Base-by-base conservation (phyloP, 2,113 vertebrate genomes). In the Ochotona curzoniae region DNA sequence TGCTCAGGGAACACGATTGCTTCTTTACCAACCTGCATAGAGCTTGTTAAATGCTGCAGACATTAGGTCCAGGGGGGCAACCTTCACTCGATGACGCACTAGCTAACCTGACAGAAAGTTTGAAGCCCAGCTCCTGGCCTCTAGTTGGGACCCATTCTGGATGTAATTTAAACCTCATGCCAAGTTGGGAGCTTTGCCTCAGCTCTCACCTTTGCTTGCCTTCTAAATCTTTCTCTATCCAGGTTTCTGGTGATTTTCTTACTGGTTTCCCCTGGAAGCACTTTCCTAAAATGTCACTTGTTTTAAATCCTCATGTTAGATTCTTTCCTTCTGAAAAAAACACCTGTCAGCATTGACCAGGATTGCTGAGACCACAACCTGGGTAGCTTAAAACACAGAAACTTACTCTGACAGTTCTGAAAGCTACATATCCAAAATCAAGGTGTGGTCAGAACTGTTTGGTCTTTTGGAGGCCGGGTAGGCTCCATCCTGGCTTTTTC, bases 81-180 rank as follows among this genome's bases (percentile, higher is more conserved):
- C 3, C 54, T n/a, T 54, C 23, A 49, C 25, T 18, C 6, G 12
- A 1, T 35, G 28, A 12, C 8, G 3, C 1, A 49, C 28, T 32
- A 23, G 10, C 30, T 84, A 3, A 1, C 1, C 17, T n/a, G 6
- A 35, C 1, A 0, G 17, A 10, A n/a, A 15, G 14, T n/a, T 0
- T 35, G 32, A 69, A 80, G n/a, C n/a, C 28, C 15, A 32, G 57
- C 28, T 73, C n/a, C 51, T 38, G 26, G 7, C 35, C 23, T 61
- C 11, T n/a, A n/a, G 1, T 0, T 57, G 21, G 1, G 21, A 67
- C 54, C 66, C 49, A 32, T 5, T 30, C 15, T 60, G 3, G 21
- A 2, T 88, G 18, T 51, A 21, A 70, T n/a, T 93, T n/a, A 64
- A 80, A 51, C 23, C 44, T 4, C 9, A 54, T 8, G 21, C 26